These are phyloP conservation scores for Synodontis membranacea DNA, from an alignment of 2,113 vertebrate genomes.

Conservation along the genomic window DNA sequence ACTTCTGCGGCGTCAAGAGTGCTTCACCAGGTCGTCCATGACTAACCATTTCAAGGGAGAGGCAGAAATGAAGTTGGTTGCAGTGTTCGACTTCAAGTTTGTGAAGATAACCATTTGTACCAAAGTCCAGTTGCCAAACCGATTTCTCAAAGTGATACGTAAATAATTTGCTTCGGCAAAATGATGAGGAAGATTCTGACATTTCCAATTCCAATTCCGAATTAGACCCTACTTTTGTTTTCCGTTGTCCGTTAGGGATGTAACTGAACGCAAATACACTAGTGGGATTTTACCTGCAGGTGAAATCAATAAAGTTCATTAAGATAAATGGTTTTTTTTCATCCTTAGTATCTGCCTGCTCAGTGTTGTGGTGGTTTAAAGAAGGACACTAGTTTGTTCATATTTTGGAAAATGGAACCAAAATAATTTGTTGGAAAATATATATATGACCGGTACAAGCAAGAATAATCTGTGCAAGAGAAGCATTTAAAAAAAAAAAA, in stretches of 20 bases:
- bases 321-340: background rate
- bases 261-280: background rate
- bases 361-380: background rate
- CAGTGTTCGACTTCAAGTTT: slow-evolving; percentile 5
- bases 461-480: background rate
- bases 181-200: background rate
- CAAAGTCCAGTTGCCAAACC: background rate
- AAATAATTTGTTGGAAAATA: background rate
- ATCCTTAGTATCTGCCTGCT: background rate
- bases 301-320: background rate
- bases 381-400: background rate
- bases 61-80: slow-evolving; percentile 23
- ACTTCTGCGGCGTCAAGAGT: slow-evolving; percentile 73
- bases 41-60: slow-evolving; percentile 49
- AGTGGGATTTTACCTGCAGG: background rate
- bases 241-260: background rate
- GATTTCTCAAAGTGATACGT: background rate
- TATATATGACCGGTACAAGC: background rate
- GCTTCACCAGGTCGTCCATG: slow-evolving; percentile 47
- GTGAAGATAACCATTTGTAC: background rate
- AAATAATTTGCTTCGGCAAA: background rate
- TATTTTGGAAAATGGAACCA: background rate
- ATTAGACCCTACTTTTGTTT: background rate
- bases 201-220: background rate
- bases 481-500: background rate